A percentile compares a stretch with the other conserved stretches of the same genome.
phyloP scores from a whole-genome alignment of 2,888 invertebrate species.

The Andrena camellia region DNA sequence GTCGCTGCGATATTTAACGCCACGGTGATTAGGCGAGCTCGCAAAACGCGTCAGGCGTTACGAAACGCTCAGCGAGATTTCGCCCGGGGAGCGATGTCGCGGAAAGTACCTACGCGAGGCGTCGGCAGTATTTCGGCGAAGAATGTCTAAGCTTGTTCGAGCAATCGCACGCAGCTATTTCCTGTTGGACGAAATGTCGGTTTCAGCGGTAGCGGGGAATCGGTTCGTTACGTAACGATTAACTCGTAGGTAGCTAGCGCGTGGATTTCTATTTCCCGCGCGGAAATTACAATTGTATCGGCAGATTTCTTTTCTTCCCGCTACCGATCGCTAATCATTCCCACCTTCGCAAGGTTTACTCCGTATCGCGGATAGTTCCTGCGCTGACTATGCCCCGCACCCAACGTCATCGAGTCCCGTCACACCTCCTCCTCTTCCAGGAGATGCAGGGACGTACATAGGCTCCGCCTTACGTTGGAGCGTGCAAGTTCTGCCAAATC shows the following conservation, averaged over 20 bases:
- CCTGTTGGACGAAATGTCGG: background rate
- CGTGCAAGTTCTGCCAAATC: slow-evolving; percentile 13
- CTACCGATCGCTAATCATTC: slow-evolving; percentile 11
- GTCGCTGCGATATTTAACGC: slow-evolving; percentile 6
- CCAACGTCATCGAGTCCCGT: background rate
- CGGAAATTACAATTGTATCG: slow-evolving; percentile 15
- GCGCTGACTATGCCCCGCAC: background rate
- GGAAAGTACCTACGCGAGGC: background rate
- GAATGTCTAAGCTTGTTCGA: background rate
- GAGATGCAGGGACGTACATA: too few species aligned
- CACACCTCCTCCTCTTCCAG: background rate
- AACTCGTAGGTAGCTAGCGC: slow-evolving; percentile 17
- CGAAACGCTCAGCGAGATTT: background rate
- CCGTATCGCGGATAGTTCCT: background rate
- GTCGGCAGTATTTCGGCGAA: background rate
- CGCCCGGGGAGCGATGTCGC: background rate
- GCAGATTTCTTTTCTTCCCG: background rate
- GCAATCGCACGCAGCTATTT: background rate
- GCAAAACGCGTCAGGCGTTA: slow-evolving; percentile 12
- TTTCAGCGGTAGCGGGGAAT: background rate
- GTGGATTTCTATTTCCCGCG: slow-evolving; percentile 12
- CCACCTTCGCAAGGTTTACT: slow-evolving; percentile 32
- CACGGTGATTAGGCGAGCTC: slow-evolving; percentile 32
- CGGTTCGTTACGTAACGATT: slow-evolving; percentile 32
- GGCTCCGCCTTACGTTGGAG: background rate